Evolutionary conservation across 2,797 vertebrate genomes (phyloP).

Genomic region (Fundulus diaphanus): DNA sequence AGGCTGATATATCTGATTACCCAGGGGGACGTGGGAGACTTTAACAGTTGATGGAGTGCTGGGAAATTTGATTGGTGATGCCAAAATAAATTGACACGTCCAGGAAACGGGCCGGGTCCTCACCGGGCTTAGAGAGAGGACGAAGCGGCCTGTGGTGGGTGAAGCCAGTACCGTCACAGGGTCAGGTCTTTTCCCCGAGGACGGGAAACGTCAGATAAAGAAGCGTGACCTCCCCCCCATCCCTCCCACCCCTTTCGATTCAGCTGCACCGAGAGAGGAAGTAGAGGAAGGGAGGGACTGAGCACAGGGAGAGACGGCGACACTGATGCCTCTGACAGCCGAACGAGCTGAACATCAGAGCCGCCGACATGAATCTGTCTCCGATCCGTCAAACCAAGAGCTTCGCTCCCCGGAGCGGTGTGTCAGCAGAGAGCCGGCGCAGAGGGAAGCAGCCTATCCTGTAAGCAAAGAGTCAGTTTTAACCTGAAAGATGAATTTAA

Average conservation of each 20-base stretch:
- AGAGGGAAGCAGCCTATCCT: constrained; percentile 52
- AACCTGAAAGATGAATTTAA: neutral
- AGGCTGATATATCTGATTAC: constrained; percentile 20
- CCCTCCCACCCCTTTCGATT: constrained; percentile 3
- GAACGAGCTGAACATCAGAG: constrained; percentile 46
- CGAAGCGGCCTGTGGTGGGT: constrained; percentile 14
- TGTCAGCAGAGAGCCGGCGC: constrained; percentile 65
- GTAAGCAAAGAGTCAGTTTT: constrained; percentile 68
- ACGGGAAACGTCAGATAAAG: constrained; percentile 71
- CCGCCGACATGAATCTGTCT: constrained; percentile 66
- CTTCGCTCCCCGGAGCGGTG: constrained; percentile 48
- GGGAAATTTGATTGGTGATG: constrained; percentile 29
- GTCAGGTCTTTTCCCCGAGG: constrained; percentile 56
- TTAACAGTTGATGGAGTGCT: constrained; percentile 23
- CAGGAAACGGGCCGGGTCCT: constrained; percentile 32
- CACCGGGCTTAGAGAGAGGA: constrained; percentile 19
- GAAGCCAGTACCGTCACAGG: constrained; percentile 47
- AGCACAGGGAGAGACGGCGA: constrained; percentile 12
- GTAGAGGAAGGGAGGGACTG: constrained; percentile 53
- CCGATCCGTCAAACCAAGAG: constrained; percentile 63
- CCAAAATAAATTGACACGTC: constrained; percentile 2
- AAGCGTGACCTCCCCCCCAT: constrained; percentile 34
- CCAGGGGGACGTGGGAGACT: constrained; percentile 18
- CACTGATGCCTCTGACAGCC: constrained; percentile 51
- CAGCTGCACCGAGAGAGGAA: constrained; percentile 65